These are phyloP conservation scores for Morpho achilles DNA, from an alignment of 2,888 invertebrate genomes.

Conservation along the genomic window DNA sequence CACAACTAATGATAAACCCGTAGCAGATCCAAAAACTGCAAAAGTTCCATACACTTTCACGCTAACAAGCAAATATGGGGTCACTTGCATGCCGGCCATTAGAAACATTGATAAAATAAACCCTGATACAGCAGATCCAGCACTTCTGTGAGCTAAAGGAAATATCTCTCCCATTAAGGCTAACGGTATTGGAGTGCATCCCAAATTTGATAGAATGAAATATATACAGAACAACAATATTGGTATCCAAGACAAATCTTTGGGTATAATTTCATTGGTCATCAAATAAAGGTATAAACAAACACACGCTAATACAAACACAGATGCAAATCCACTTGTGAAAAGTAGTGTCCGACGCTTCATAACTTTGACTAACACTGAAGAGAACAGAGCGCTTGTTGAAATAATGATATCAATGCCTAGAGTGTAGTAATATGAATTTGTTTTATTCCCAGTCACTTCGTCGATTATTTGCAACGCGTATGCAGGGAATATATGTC, in stretches of 20 bases:
- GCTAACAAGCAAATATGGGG: slow-evolving; percentile 40
- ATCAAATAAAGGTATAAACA: slow-evolving; percentile 44
- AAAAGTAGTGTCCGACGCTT: slow-evolving; percentile 49
- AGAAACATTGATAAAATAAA: slow-evolving; percentile 38
- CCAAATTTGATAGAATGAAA: slow-evolving; percentile 51
- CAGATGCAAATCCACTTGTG: slow-evolving; percentile 41
- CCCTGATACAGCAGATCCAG: slow-evolving; percentile 42
- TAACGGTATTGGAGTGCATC: slow-evolving; percentile 53
- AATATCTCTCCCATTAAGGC: slow-evolving; percentile 55
- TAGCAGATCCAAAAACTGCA: slow-evolving; percentile 41
- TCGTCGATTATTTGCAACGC: slow-evolving; percentile 50
- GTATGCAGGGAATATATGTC: slow-evolving; percentile 51
- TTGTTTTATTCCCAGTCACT: slow-evolving; percentile 39
- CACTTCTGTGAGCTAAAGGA: slow-evolving; percentile 50
- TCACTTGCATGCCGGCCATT: slow-evolving; percentile 42
- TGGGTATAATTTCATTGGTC: slow-evolving; percentile 33
- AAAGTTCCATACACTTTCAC: slow-evolving; percentile 52
- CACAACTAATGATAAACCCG: slow-evolving; percentile 28
- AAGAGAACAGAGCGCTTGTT: slow-evolving; percentile 41
- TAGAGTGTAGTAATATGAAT: slow-evolving; percentile 46
- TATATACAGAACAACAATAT: slow-evolving; percentile 42
- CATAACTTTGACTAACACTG: slow-evolving; percentile 45
- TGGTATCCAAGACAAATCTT: slow-evolving; percentile 39
- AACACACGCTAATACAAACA: slow-evolving; percentile 35
- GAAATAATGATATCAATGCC: slow-evolving; percentile 48